These are phyloP conservation scores for Pristionchus exspectatus DNA, from an alignment of 2,888 invertebrate species.

Conservation along the genomic window DNA sequence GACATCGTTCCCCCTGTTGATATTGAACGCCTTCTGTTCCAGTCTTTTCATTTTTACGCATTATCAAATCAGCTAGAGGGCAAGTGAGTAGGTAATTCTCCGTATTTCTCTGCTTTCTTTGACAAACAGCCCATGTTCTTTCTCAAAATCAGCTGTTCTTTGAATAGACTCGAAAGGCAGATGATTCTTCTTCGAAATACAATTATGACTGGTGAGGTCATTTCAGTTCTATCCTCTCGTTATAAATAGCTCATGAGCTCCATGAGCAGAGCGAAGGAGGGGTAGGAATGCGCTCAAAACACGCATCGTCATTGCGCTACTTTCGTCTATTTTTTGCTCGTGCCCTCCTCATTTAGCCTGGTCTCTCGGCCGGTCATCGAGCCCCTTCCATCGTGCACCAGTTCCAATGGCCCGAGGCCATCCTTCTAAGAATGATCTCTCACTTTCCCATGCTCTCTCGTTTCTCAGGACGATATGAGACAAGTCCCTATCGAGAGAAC, in stretches of 20 bases:
- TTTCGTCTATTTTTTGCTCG: background rate
- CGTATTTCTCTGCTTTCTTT: too few species aligned
- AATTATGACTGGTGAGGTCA: background rate
- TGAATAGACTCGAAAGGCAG: background rate
- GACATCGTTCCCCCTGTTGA: background rate
- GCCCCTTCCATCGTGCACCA: background rate
- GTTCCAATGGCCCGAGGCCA: background rate
- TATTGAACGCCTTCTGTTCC: background rate
- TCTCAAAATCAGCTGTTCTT: background rate
- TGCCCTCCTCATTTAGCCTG: background rate
- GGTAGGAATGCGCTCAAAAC: background rate
- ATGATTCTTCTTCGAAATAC: background rate
- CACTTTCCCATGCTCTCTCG: background rate
- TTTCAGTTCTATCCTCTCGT: background rate
- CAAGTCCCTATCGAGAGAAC: too few species aligned
- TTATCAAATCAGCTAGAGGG: too few species aligned
- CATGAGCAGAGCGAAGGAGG: background rate
- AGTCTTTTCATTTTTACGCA: too few species aligned
- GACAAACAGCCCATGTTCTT: background rate
- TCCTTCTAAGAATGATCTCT: background rate
- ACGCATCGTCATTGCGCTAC: background rate
- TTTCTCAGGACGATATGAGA: background rate
- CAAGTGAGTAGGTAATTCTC: too few species aligned
- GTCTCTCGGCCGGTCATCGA: background rate
- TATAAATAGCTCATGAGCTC: constrained; percentile 16